phyloP scores from a whole-genome alignment of 2,797 vertebrate genomes.

The Dendrocincla tyrannina region DNA sequence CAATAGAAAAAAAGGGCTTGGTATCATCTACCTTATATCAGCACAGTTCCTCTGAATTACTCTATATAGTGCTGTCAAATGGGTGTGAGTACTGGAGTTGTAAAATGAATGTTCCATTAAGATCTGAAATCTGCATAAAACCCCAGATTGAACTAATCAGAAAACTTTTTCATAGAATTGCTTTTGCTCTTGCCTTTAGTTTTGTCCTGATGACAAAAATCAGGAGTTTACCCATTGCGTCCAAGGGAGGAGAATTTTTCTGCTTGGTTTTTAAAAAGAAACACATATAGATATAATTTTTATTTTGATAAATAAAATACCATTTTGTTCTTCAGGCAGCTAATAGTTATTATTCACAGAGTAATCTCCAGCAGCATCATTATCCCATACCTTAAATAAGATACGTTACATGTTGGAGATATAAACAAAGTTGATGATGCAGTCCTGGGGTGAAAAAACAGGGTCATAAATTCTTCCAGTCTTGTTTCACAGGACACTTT shows the following conservation, averaged over 20 bases:
- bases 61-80: too few relatives aligned
- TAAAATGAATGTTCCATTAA: too few relatives aligned
- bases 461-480: neutral
- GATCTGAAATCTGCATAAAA: too few relatives aligned
- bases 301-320: neutral
- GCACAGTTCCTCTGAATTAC: neutral
- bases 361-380: neutral
- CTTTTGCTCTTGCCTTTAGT: neutral
- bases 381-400: neutral
- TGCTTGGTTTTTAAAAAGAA: neutral
- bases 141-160: too few relatives aligned
- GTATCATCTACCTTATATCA: neutral
- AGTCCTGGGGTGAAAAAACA: neutral
- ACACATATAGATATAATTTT: neutral
- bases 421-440: neutral
- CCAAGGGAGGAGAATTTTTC: neutral
- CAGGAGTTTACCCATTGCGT: neutral
- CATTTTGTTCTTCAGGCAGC: neutral
- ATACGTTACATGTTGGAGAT: neutral
- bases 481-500: neutral
- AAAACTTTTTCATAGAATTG: neutral
- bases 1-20: neutral
- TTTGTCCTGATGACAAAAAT: neutral
- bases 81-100: too few relatives aligned
- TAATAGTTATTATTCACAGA: neutral